phyloP scores from a whole-genome alignment of 2,797 vertebrate species.

The Delichon dasypus region DNA sequence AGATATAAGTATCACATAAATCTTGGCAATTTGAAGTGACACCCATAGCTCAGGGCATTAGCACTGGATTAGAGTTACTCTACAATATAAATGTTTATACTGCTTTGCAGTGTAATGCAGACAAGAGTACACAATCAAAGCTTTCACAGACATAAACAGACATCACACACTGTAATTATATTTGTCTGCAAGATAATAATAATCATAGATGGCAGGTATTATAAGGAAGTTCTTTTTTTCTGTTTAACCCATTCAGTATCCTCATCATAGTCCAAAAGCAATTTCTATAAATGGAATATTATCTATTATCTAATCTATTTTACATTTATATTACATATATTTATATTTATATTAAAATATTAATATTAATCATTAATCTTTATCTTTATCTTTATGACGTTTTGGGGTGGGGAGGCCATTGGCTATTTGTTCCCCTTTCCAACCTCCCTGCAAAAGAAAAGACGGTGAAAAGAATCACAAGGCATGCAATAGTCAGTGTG shows the following conservation, averaged over 20 bases:
- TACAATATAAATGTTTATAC: constrained; percentile 73
- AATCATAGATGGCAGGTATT: constrained; percentile 75
- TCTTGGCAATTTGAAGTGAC: constrained; percentile 58
- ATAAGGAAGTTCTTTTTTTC: constrained; percentile 63
- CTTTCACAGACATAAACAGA: constrained; percentile 77
- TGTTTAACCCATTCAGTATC: constrained; percentile 65
- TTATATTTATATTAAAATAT: background rate
- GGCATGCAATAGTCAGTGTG: background rate
- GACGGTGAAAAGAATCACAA: background rate
- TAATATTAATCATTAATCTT: background rate
- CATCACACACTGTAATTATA: constrained; percentile 80
- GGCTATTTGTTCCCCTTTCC: background rate
- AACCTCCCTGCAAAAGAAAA: background rate
- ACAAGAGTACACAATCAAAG: constrained; percentile 78
- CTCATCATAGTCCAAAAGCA: constrained; percentile 49
- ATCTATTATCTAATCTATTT: background rate
- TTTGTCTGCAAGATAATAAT: constrained; percentile 80
- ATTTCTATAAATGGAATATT: constrained; percentile 3
- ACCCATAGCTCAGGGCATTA: constrained; percentile 64
- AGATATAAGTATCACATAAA: constrained; percentile 44
- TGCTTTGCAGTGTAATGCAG: constrained; percentile 64
- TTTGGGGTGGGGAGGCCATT: background rate
- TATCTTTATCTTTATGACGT: background rate
- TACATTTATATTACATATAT: background rate
- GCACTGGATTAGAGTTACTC: constrained; percentile 63